Percentiles rank a stretch among this genome's conserved stretches.
phyloP scores from a whole-genome alignment of 2,797 vertebrate species.

The Cossypha niveicapilla region DNA sequence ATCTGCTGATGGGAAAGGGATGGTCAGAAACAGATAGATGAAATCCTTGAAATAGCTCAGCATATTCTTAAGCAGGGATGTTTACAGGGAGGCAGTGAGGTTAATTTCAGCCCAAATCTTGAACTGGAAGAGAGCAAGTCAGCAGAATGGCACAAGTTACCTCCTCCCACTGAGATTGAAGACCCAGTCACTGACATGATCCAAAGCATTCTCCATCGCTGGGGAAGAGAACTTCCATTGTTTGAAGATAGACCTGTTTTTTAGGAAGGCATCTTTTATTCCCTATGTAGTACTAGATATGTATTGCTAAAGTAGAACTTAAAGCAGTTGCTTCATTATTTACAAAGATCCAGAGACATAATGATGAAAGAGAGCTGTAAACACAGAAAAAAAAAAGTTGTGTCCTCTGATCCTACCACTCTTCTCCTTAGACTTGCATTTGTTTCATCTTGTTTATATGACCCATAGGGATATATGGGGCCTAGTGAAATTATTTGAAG shows the following conservation, averaged over 20 bases:
- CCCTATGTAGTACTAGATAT: not conserved
- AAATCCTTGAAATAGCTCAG: conserved; percentile 24
- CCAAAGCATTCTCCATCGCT: not conserved
- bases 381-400: not conserved
- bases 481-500: not conserved
- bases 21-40: not conserved
- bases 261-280: not conserved
- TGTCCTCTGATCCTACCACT: not conserved
- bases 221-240: not conserved
- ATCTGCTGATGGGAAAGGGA: conserved; percentile 1
- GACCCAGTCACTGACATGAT: not conserved
- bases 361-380: not conserved
- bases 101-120: not conserved
- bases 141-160: not conserved
- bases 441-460: not conserved
- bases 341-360: not conserved
- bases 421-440: not conserved
- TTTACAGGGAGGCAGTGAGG: not conserved
- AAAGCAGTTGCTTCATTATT: not conserved
- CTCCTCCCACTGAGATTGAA: not conserved
- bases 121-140: not conserved
- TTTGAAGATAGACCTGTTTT: not conserved
- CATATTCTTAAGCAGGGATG: not conserved
- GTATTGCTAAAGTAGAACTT: not conserved
- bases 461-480: not conserved